A percentile compares a stretch with the other conserved stretches of the same genome.
These are phyloP conservation scores for Typhlichthys subterraneus DNA, from an alignment of 2,797 vertebrate genomes.

Conservation along the genomic window DNA sequence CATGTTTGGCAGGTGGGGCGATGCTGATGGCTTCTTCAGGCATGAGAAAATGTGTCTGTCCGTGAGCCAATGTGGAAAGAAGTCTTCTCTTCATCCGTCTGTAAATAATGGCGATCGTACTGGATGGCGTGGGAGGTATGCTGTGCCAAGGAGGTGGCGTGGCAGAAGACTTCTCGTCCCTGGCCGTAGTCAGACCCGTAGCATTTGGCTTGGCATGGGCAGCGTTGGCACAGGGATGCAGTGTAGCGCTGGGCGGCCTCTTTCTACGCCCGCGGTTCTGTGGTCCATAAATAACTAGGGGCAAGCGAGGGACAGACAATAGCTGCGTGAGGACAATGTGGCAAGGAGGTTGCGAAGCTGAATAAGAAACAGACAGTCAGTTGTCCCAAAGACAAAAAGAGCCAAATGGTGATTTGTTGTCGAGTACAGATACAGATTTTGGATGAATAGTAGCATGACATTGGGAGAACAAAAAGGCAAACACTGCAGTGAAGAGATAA, in stretches of 20 bases:
- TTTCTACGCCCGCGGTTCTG: conserved; percentile 54
- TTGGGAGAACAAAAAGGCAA: conserved; percentile 77
- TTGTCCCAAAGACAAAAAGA: conserved; percentile 73
- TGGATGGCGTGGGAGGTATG: conserved; percentile 15
- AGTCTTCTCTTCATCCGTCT: conserved; percentile 29
- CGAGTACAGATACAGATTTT: conserved; percentile 44
- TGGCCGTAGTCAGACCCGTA: no score
- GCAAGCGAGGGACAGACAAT: conserved; percentile 71
- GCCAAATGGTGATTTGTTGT: conserved; percentile 76
- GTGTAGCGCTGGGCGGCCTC: conserved; percentile 50
- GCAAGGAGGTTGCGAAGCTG: conserved; percentile 67
- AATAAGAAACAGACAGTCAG: conserved; percentile 69
- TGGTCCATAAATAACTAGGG: conserved; percentile 72
- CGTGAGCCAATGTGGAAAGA: conserved; percentile 14
- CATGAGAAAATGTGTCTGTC: not conserved
- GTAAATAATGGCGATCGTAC: conserved; percentile 31
- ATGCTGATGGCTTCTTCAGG: no score
- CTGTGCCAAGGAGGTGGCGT: no score
- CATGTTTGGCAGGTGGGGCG: not conserved
- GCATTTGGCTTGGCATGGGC: conserved; percentile 39
- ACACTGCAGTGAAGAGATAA: conserved; percentile 79
- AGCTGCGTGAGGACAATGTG: conserved; percentile 69
- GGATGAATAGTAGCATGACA: conserved; percentile 79
- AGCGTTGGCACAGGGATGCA: conserved; percentile 45
- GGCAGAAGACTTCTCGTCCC: no score